Base-by-base conservation (phyloP, 2,797 vertebrate species). In the Graptemys geographica region DNA sequence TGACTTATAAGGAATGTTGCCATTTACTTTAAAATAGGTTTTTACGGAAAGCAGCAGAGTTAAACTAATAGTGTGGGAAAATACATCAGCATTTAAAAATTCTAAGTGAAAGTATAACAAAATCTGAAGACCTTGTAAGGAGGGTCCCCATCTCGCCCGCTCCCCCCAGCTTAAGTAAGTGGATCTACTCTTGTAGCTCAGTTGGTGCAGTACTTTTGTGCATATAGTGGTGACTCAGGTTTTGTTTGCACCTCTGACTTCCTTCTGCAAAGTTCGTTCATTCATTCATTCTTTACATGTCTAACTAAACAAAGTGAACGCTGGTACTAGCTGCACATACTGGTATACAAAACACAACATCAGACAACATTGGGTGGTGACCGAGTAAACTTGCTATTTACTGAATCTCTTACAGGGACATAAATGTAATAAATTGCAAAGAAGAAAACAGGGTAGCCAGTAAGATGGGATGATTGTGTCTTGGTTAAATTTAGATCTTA, bases 401-500 rank as follows among this genome's bases (percentile, higher is more conserved):
- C 56, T 86, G 41, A 74, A 1, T 0, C 53, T 1, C 51, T 88
- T 69, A 47, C 65, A 23, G 44, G 27, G 25, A 4, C 2, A 1
- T 84, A 0, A 27, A 10, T 83, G 47, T 88, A 74, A 5, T 82
- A 52, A 56, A 88, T 53, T 79, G 28, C 11, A 2, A 4, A 9
- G 59, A 21, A 62, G 41, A 79, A 81, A 74, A 44, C 72, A 78
- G 33, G 82, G 19, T 21, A 33, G 52, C 59, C 76, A 33, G 6
- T 25, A 2, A 44, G 72, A 27, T 0, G 16, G 47, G 47, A 93
- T 15, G 41, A 84, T 62, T 56, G 85, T 69, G 79, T 89, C 57
- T 92, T 94, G 74, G 83, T 92, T 96, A 96, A 95, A 97, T 96
- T 95, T 96, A 96, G 93, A 81, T 94, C 5, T 78, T 94, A 59